phyloP scores from a whole-genome alignment of 2,888 invertebrate species.

The Patella depressa region DNA sequence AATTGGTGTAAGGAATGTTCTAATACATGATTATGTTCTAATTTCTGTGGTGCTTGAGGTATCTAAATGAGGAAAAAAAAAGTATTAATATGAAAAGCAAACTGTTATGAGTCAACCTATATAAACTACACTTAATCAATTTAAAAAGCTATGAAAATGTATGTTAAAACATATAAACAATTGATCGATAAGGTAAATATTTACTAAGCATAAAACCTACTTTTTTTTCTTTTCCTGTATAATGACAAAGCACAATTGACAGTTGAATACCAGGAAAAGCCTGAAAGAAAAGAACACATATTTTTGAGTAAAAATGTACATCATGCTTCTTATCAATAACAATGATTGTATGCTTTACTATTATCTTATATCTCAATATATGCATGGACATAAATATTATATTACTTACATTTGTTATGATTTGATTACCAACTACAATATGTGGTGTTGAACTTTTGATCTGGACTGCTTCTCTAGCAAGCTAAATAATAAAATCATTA shows the following conservation, averaged over 20 bases:
- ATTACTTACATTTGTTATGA: conserved; percentile 87
- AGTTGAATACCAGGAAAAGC: conserved; percentile 93
- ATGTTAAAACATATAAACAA: no score
- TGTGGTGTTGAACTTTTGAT: conserved; percentile 93
- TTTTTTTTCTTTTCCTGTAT: conserved; percentile 76
- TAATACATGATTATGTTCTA: conserved; percentile 94
- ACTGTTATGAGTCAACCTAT: no score
- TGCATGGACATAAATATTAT: not conserved
- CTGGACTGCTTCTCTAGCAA: conserved; percentile 95
- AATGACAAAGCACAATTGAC: conserved; percentile 91
- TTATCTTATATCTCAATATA: no score
- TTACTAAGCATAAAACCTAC: conserved; percentile 34
- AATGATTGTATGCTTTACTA: not conserved
- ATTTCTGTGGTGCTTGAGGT: conserved; percentile 48
- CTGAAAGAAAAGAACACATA: conserved; percentile 71
- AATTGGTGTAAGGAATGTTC: conserved; percentile 96
- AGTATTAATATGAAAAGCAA: no score
- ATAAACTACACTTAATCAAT: no score
- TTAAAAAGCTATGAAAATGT: no score
- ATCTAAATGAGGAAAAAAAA: conserved; percentile 19
- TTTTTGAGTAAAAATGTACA: not conserved
- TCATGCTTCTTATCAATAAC: not conserved
- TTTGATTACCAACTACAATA: conserved; percentile 97
- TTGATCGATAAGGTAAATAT: no score
- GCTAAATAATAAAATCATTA: conserved; percentile 48